Conservation (phyloP, 2,888 invertebrate species). For the Eupithecia subfuscata region DNA sequence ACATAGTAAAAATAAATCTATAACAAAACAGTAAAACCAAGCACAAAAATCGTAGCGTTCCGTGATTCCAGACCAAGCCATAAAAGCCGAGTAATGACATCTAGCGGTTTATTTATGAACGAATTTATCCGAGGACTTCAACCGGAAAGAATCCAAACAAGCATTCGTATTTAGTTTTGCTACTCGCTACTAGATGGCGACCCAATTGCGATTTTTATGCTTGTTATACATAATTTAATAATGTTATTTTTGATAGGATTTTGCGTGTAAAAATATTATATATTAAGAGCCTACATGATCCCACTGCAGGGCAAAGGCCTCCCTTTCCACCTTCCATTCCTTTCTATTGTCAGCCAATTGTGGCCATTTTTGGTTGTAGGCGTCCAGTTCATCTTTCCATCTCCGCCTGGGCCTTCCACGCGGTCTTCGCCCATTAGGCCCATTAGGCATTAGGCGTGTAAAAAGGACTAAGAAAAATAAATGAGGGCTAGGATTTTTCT, state of each 20-base stretch:
- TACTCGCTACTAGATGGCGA: conserved; percentile 27
- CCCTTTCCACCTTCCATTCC: no score
- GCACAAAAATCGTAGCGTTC: neutral
- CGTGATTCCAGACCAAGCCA: neutral
- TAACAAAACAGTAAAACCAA: neutral
- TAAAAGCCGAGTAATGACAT: neutral
- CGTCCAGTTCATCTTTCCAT: no score
- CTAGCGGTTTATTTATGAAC: conserved; percentile 1
- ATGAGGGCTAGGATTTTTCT: neutral
- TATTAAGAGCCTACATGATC: no score
- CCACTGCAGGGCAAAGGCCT: no score
- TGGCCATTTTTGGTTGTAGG: no score
- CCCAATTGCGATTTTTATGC: neutral
- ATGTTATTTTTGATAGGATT: neutral
- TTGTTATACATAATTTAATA: neutral
- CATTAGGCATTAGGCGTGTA: no score
- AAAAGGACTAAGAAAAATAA: neutral
- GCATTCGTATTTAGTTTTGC: conserved; percentile 7
- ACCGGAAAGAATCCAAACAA: neutral
- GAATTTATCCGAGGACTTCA: neutral
- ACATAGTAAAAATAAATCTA: neutral
- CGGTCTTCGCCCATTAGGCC: no score
- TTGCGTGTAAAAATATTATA: neutral
- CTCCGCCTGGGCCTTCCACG: no score
- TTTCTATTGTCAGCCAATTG: no score